Conservation (phyloP, 2,888 invertebrate species). For the Microplitis manilae region DNA sequence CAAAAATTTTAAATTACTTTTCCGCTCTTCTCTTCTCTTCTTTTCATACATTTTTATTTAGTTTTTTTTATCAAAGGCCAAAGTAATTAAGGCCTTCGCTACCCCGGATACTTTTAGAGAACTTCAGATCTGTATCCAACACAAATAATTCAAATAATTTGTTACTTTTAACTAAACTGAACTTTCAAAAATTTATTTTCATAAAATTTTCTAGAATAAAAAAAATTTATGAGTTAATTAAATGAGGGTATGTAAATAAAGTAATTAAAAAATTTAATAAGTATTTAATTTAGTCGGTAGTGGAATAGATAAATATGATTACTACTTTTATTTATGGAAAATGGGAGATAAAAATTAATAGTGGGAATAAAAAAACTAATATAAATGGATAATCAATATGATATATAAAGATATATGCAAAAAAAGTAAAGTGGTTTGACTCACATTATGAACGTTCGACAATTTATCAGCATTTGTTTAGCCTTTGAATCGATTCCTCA, state of each 20-base stretch:
- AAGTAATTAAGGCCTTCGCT: slow-evolving; percentile 26
- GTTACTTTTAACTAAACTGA: not conserved
- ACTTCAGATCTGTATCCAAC: slow-evolving; percentile 10
- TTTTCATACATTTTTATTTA: not conserved
- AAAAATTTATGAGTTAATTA: too few species aligned
- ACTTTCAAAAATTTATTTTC: too few species aligned
- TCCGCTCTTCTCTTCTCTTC: not conserved
- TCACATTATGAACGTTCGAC: slow-evolving; percentile 31
- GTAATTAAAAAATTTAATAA: too few species aligned
- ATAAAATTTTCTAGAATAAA: too few species aligned
- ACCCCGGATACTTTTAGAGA: slow-evolving; percentile 8
- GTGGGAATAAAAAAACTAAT: not conserved
- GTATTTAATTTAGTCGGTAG: too few species aligned
- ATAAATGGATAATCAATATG: not conserved
- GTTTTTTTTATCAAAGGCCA: slow-evolving; percentile 24
- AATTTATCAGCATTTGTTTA: slow-evolving; percentile 32
- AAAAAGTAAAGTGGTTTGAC: slow-evolving; percentile 14
- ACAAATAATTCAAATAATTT: not conserved
- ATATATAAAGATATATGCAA: not conserved
- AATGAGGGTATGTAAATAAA: too few species aligned
- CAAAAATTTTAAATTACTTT: not conserved
- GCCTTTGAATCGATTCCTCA: slow-evolving; percentile 29
- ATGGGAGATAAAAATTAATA: too few species aligned
- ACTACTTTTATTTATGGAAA: too few species aligned
- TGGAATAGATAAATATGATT: too few species aligned